Conservation (phyloP, 2,113 vertebrate genomes). For the Martes martes region DNA sequence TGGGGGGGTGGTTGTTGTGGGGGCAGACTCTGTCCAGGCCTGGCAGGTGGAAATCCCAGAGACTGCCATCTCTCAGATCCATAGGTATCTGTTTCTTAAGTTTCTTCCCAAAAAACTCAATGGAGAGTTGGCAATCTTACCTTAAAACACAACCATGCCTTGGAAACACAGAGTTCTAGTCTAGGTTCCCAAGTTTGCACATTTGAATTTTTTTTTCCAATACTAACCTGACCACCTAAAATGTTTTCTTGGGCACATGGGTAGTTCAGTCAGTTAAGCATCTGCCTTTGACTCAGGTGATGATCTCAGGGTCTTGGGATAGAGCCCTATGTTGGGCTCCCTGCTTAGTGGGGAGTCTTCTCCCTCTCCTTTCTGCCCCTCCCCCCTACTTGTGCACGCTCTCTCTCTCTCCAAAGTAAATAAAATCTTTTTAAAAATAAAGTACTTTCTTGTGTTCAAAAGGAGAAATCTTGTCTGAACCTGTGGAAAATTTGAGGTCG, state of each 20-base stretch:
- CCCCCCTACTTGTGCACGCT: accelerated
- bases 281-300: not conserved
- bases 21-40: not conserved
- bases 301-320: too few relatives aligned
- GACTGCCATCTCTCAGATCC: not conserved
- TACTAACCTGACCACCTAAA: not conserved
- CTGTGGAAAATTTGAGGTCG: not conserved
- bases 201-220: not conserved
- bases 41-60: not conserved
- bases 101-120: not conserved
- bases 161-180: not conserved
- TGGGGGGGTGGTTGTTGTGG: too few relatives aligned
- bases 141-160: not conserved
- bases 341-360: too few relatives aligned
- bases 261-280: not conserved
- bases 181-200: not conserved
- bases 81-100: not conserved
- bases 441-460: not conserved
- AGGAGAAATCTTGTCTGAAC: not conserved
- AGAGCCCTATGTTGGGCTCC: too few relatives aligned
- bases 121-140: not conserved
- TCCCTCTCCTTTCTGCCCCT: not conserved
- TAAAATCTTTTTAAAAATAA: not conserved
- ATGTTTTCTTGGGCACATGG: not conserved
- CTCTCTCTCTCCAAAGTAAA: not conserved